A percentile compares a stretch with the other conserved stretches of the same genome.
phyloP scores from a whole-genome alignment of 2,888 invertebrate species.

The Heteromyza rotundicornis region DNA sequence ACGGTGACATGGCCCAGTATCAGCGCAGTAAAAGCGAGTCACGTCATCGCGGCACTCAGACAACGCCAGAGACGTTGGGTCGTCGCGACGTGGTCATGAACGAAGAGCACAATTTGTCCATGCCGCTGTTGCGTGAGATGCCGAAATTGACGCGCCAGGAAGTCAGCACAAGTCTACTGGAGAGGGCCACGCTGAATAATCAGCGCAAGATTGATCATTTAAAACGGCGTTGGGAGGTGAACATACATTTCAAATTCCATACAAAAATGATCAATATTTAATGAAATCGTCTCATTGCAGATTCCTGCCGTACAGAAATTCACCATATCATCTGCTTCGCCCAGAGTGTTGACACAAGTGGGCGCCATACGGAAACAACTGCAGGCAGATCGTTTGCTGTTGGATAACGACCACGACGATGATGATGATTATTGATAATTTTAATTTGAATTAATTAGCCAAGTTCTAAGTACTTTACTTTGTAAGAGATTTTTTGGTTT shows the following conservation, averaged over 20 bases:
- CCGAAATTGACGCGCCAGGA: constrained; percentile 57
- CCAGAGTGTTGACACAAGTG: constrained; percentile 70
- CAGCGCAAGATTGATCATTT: constrained; percentile 51
- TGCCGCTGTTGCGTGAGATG: constrained; percentile 70
- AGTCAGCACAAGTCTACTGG: constrained; percentile 19
- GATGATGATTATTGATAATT: constrained; percentile 31
- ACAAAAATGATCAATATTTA: not conserved
- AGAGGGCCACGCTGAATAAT: constrained; percentile 28
- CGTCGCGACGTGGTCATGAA: constrained; percentile 52
- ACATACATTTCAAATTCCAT: not conserved
- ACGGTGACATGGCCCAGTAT: constrained; percentile 50
- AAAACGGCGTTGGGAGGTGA: constrained; percentile 66
- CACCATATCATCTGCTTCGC: constrained; percentile 50
- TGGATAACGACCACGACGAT: too few relatives aligned
- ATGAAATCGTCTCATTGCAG: constrained; percentile 52
- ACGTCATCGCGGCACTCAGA: constrained; percentile 54
- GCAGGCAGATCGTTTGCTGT: constrained; percentile 70
- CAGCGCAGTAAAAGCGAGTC: constrained; percentile 44
- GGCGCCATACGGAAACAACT: constrained; percentile 73
- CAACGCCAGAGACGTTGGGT: constrained; percentile 44
- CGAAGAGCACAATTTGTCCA: constrained; percentile 65
- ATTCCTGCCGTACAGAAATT: constrained; percentile 69
- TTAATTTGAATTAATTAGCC: constrained; percentile 10
- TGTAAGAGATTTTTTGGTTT: too few relatives aligned
- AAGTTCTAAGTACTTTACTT: too few relatives aligned